Base-by-base conservation (phyloP, 2,888 invertebrate genomes). In the Herminia tarsipennalis region DNA sequence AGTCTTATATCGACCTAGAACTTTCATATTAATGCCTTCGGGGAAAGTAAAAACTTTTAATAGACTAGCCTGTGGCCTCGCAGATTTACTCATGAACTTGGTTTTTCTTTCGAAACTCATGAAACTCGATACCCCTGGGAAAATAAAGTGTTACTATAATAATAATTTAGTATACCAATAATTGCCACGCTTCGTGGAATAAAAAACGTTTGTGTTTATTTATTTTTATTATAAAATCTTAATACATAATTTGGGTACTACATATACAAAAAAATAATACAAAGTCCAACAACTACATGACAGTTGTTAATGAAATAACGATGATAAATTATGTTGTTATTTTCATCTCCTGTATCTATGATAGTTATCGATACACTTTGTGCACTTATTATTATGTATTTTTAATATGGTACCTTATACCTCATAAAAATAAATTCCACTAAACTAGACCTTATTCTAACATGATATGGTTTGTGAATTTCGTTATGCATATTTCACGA, bases 401-500 rank as follows among this genome's bases (percentile, higher is more conserved):
- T 30, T 58, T 63, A 24, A 12, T 33, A 32, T 35, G 33, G 29
- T 65, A 61, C 49, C 62, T 70, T 61, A 67, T 55, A 40, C 57
- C 29, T 47, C 59, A 70, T 63, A 73, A 71, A 74, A 75, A 73
- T 71, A 68, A 69, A 50, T 56, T 66, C 42, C 52, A 66, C 55
- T 66, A 60, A 55, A 44, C 63, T 63, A 58, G 47, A 13, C 25
- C 82, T 85, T 86, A 86, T 36, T 44, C 73, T 81, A 81, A 68
- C 37, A 83, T 89, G 89, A 89, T 89, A 89, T 89, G 89, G 69
- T 79, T 76, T 71, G 71, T 77, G 81, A 82, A 70, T 66, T 66
- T 67, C 46, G 52, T 65, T 56, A 63, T 47, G 49, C 22, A 40
- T 62, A 55, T 44, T 43, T 52, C 12, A 63, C 38, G 33, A 40